Evolutionary conservation across 2,797 vertebrate species (phyloP).

Genomic region (Hybognathus amarus): DNA sequence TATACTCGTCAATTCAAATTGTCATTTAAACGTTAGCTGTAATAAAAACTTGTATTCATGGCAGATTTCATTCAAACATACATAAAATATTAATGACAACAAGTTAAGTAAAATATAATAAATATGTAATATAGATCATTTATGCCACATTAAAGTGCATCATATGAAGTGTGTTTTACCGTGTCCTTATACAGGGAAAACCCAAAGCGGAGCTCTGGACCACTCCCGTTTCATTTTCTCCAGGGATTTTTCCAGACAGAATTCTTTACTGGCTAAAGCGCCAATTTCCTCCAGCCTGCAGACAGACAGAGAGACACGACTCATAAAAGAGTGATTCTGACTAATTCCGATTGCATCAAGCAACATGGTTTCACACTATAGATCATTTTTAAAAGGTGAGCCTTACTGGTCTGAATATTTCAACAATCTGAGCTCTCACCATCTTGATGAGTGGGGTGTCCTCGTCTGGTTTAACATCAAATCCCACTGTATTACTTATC

Average conservation of each 20-base stretch:
- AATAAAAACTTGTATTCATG: background rate
- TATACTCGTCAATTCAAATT: background rate
- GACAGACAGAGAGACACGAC: background rate
- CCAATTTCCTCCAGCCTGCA: slow-evolving; percentile 87
- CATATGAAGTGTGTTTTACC: slow-evolving; percentile 67
- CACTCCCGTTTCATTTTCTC: slow-evolving; percentile 93
- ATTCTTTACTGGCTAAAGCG: slow-evolving; percentile 88
- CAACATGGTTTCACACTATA: background rate
- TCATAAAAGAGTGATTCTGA: background rate
- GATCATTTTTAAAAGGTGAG: background rate
- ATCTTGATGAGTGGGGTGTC: slow-evolving; percentile 82
- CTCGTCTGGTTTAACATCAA: slow-evolving; percentile 77
- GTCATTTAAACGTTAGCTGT: background rate
- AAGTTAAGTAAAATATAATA: background rate
- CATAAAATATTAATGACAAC: background rate
- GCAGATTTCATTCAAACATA: background rate
- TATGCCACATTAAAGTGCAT: background rate
- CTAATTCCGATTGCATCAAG: background rate
- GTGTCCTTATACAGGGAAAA: slow-evolving; percentile 88
- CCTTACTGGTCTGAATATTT: slow-evolving; percentile 84
- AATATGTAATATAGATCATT: background rate
- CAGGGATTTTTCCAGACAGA: slow-evolving; percentile 87
- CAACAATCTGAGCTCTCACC: slow-evolving; percentile 82
- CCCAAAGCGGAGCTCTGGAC: slow-evolving; percentile 76
- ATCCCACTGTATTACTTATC: slow-evolving; percentile 85